These are phyloP conservation scores for Bufo gargarizans DNA, from an alignment of 2,113 vertebrate genomes.

Conservation along the genomic window DNA sequence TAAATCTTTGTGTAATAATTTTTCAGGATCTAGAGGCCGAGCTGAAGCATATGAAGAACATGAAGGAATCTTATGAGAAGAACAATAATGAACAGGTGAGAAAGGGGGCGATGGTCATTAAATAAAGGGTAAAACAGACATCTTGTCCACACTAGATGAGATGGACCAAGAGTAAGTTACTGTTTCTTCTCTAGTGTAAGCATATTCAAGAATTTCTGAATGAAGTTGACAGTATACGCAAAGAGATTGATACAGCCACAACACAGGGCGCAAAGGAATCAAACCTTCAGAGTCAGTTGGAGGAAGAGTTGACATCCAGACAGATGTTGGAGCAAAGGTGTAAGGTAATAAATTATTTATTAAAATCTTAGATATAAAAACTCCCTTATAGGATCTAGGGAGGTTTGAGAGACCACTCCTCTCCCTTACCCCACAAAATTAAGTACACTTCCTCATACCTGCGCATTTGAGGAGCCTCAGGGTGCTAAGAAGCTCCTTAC, in stretches of 20 bases:
- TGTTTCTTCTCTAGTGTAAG: conserved; percentile 62
- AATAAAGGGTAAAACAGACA: background rate
- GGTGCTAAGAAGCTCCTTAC: no score
- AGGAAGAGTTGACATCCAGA: conserved; percentile 50
- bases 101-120: background rate
- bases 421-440: no score
- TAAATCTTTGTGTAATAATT: background rate
- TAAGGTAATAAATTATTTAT: conserved; percentile 61
- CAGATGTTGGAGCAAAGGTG: conserved; percentile 63
- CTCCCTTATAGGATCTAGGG: background rate
- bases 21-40: conserved; percentile 70
- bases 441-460: no score
- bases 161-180: background rate
- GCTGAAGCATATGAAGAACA: conserved; percentile 67
- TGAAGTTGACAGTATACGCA: conserved; percentile 67
- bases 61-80: conserved; percentile 71
- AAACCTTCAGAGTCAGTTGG: conserved; percentile 62
- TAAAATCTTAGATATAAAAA: background rate
- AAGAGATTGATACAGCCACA: conserved; percentile 65
- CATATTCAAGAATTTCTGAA: conserved; percentile 66
- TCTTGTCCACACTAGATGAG: background rate
- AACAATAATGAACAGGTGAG: conserved; percentile 72
- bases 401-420: no score
- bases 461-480: no score
- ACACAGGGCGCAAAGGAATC: conserved; percentile 66